A percentile compares a stretch with the other conserved stretches of the same genome.
phyloP scores from a whole-genome alignment of 2,113 vertebrate species.

The Perccottus glenii region DNA sequence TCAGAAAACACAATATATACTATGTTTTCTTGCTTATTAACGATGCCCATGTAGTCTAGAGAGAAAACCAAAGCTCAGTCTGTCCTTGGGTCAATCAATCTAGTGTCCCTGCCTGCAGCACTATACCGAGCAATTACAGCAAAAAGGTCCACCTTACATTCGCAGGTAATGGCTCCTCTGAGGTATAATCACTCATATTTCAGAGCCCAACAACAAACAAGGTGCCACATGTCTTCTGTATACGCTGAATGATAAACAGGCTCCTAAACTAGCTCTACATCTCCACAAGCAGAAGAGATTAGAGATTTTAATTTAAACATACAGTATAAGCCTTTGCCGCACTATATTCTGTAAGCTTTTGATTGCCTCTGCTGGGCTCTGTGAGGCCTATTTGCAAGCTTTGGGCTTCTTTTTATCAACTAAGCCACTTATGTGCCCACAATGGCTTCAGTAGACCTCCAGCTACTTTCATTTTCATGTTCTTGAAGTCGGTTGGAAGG shows the following conservation, averaged over 20 bases:
- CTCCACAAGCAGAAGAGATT: no score
- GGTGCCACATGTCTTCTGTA: not conserved
- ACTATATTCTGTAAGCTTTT: not conserved
- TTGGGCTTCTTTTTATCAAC: not conserved
- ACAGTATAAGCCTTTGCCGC: not conserved
- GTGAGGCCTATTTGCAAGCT: constrained; percentile 2
- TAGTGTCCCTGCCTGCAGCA: constrained; percentile 16
- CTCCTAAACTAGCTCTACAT: no score
- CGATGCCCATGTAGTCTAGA: constrained; percentile 24
- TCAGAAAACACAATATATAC: constrained; percentile 5
- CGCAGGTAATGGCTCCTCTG: constrained; percentile 24
- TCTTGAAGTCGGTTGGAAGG: constrained; percentile 15
- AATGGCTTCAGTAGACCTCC: constrained; percentile 4
- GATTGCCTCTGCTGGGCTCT: constrained; percentile 10
- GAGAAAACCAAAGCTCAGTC: constrained; percentile 38
- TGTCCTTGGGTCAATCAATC: constrained; percentile 27
- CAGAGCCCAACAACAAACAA: constrained; percentile 9
- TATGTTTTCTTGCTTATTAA: constrained; percentile 30
- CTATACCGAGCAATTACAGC: constrained; percentile 31
- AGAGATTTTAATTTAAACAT: no score
- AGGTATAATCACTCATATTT: constrained; percentile 26
- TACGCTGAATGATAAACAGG: no score
- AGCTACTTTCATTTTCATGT: constrained; percentile 34
- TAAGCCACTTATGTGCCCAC: not conserved
- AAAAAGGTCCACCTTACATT: constrained; percentile 25